phyloP scores from a whole-genome alignment of 2,113 vertebrate genomes.

The Setophaga coronata region DNA sequence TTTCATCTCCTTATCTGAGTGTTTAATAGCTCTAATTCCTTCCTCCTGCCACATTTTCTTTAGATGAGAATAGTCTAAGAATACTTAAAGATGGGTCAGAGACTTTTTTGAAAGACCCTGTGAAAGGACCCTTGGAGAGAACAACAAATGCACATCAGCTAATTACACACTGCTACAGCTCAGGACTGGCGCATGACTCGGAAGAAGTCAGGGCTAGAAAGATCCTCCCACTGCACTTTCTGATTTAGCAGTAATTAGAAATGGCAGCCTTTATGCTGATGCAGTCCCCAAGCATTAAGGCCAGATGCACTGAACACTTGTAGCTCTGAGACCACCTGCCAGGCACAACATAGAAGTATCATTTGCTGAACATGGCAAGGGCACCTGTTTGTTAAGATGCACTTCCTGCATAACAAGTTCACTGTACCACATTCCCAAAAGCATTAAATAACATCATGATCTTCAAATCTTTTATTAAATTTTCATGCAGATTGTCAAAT shows the following conservation, averaged over 20 bases:
- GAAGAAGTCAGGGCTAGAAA: neutral
- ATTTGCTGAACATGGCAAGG: constrained; percentile 63
- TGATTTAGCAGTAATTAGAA: constrained; percentile 45
- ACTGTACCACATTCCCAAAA: neutral
- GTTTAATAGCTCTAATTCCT: neutral
- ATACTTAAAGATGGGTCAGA: neutral
- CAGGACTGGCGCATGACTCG: neutral
- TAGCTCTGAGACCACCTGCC: constrained; percentile 64
- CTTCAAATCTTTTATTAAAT: constrained; percentile 32
- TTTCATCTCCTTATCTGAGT: neutral
- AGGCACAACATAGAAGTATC: neutral
- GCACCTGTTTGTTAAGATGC: constrained; percentile 12
- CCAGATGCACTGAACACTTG: constrained; percentile 37
- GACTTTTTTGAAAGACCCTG: neutral
- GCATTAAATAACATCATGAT: constrained; percentile 33
- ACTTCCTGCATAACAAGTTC: constrained; percentile 42
- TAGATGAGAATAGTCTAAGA: neutral
- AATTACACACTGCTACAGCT: neutral
- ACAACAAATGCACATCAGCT: neutral
- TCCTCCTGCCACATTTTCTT: neutral
- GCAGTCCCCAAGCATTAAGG: neutral
- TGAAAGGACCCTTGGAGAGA: neutral
- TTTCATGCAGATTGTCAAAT: constrained; percentile 39
- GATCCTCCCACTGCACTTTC: neutral
- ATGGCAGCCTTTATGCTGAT: constrained; percentile 12